phyloP scores from a whole-genome alignment of 2,113 vertebrate species.

The Callocephalon fimbriatum region DNA sequence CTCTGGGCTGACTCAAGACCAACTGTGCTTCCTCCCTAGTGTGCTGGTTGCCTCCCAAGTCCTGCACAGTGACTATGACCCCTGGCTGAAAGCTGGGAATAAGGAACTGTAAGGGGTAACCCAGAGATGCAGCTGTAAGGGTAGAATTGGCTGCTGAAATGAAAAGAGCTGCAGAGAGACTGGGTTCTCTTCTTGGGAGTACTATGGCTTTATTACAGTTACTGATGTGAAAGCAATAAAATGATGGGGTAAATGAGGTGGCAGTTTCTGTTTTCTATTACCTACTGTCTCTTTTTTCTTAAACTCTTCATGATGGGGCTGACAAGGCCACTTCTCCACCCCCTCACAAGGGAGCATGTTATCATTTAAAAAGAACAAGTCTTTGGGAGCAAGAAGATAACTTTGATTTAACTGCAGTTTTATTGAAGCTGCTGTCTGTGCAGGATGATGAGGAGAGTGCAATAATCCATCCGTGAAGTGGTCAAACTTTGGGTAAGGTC shows the following conservation, averaged over 20 bases:
- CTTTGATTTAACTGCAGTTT: neutral
- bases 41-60: neutral
- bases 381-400: neutral
- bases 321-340: conserved; percentile 1
- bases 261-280: conserved; percentile 13
- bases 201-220: neutral
- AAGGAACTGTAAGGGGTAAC: neutral
- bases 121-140: neutral
- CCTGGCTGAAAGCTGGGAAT: neutral
- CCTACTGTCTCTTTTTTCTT: conserved; percentile 9
- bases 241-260: neutral
- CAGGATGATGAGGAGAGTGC: neutral
- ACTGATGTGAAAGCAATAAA: neutral
- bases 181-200: neutral
- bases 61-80: neutral
- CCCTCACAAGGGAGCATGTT: neutral
- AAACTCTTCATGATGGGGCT: neutral
- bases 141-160: neutral
- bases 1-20: neutral
- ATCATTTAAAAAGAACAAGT: neutral
- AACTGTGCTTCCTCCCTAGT: neutral
- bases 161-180: neutral
- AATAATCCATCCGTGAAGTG: neutral
- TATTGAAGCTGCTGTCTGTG: neutral
- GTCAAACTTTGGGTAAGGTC: neutral